Evolutionary conservation across 2,888 invertebrate species (phyloP).

Genomic region (Drosophila planitibia): DNA sequence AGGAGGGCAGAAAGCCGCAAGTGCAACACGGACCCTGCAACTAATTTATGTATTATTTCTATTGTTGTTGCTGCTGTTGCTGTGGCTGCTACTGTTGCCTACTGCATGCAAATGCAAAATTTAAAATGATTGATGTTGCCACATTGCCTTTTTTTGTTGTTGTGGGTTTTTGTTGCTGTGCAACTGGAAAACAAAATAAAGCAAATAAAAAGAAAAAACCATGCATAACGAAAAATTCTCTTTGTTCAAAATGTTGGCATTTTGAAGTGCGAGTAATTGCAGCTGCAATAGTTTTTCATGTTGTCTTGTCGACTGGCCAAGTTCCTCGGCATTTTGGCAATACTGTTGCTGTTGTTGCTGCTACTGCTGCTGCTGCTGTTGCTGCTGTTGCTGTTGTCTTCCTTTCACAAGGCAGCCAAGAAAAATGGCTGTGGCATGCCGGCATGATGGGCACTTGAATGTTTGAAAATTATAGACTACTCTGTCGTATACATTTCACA

Average conservation of each 20-base stretch:
- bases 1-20: slow-evolving; percentile 42
- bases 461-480: slow-evolving; percentile 71
- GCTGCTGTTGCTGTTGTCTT: slow-evolving; percentile 47
- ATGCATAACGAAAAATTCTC: slow-evolving; percentile 69
- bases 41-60: slow-evolving; percentile 69
- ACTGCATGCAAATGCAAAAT: slow-evolving; percentile 63
- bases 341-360: slow-evolving; percentile 31
- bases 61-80: slow-evolving; percentile 16
- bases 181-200: slow-evolving; percentile 20
- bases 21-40: slow-evolving; percentile 66
- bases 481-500: slow-evolving; percentile 64
- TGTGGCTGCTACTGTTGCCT: slow-evolving; percentile 28
- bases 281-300: slow-evolving; percentile 80
- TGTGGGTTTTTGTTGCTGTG: slow-evolving; percentile 22
- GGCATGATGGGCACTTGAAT: slow-evolving; percentile 74
- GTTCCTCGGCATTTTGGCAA: slow-evolving; percentile 71
- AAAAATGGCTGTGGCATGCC: slow-evolving; percentile 70
- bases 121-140: slow-evolving; percentile 78
- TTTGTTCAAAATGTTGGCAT: slow-evolving; percentile 77
- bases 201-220: slow-evolving; percentile 37
- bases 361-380: slow-evolving; percentile 20
- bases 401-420: slow-evolving; percentile 70
- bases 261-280: slow-evolving; percentile 80
- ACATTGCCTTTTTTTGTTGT: slow-evolving; percentile 52
- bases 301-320: slow-evolving; percentile 56